phyloP scores from a whole-genome alignment of 1,140 invertebrate species.

The Drosophila simulans region DNA sequence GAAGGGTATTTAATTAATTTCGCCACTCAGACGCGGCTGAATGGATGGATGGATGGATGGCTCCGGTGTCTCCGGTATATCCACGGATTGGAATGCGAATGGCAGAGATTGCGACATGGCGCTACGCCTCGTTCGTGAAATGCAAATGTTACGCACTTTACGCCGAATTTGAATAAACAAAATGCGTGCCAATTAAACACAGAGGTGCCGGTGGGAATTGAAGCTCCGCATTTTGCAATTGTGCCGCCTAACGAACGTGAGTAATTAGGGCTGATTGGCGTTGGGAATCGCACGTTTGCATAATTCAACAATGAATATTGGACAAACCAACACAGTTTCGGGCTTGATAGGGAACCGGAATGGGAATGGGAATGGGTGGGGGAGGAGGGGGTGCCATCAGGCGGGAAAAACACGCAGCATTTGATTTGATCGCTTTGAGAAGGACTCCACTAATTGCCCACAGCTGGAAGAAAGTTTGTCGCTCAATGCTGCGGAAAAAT shows the following conservation, averaged over 20 bases:
- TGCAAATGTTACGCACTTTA: constrained; percentile 9
- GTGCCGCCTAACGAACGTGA: constrained; percentile 39
- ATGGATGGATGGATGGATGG: neutral
- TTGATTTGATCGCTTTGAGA: constrained; percentile 1
- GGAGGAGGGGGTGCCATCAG: neutral
- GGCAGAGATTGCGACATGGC: constrained; percentile 6
- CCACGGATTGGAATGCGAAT: neutral
- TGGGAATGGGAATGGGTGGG: no score
- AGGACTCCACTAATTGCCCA: constrained; percentile 15
- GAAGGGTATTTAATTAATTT: constrained; percentile 26
- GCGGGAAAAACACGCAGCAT: neutral
- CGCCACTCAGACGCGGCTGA: neutral
- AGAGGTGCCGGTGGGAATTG: neutral
- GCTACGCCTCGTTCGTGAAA: constrained; percentile 13
- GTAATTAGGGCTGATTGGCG: constrained; percentile 51
- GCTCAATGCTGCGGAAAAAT: neutral
- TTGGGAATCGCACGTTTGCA: constrained; percentile 26
- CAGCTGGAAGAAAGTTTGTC: constrained; percentile 2
- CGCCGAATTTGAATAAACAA: constrained; percentile 20
- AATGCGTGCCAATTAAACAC: constrained; percentile 17
- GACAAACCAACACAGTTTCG: neutral
- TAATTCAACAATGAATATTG: constrained; percentile 50
- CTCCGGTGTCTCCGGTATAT: neutral
- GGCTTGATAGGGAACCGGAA: no score
- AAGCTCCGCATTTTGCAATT: constrained; percentile 21